Percentiles rank a stretch among this genome's conserved stretches.
Evolutionary conservation across 2,113 vertebrate genomes (phyloP).

Genomic region (Ciconia stormi): DNA sequence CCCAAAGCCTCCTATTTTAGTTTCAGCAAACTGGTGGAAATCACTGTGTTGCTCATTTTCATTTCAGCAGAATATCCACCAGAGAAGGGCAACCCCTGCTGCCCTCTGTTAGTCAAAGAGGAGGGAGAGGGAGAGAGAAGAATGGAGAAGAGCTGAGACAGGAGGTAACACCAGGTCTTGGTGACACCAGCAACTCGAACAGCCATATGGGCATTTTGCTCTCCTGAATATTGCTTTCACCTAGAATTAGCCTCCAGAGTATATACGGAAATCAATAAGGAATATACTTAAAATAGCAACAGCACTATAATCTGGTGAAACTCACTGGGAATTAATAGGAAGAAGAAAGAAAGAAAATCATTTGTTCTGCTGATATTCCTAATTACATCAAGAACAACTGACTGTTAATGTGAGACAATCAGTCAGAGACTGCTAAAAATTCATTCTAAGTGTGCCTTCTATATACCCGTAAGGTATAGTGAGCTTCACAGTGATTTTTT

Average conservation of each 20-base stretch:
- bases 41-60: background rate
- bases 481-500: background rate
- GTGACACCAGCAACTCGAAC: fast-evolving
- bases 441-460: background rate
- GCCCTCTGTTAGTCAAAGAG: background rate
- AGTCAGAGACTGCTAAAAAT: background rate
- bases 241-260: background rate
- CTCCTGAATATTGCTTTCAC: background rate
- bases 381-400: background rate
- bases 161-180: background rate
- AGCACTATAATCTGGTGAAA: background rate
- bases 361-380: background rate
- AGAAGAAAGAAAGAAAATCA: background rate
- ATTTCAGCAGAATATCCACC: background rate
- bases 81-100: background rate
- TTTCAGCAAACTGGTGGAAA: background rate
- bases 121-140: background rate
- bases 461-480: background rate
- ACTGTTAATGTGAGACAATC: background rate
- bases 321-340: background rate
- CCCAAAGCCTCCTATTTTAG: background rate
- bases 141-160: background rate
- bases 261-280: background rate
- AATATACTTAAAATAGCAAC: background rate
- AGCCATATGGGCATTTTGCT: background rate